Conservation (phyloP, 2,888 invertebrate genomes). For the Tetramorium bicarinatum region DNA sequence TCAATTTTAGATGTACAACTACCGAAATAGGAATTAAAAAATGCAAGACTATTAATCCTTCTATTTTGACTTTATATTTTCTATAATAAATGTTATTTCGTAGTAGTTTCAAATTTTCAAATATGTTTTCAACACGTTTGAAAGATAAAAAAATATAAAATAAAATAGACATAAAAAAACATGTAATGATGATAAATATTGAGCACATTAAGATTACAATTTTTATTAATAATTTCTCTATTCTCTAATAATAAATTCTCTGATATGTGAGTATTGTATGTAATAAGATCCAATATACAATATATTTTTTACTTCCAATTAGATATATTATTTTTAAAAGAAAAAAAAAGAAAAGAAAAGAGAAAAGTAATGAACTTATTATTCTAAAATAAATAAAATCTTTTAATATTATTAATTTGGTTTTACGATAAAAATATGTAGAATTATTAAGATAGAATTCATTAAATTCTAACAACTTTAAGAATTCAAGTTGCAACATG, state of each 20-base stretch:
- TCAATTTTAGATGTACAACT: neutral
- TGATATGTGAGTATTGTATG: neutral
- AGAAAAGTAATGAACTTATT: too few species aligned
- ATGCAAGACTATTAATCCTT: neutral
- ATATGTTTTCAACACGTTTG: neutral
- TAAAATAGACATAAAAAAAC: neutral
- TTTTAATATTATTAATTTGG: neutral
- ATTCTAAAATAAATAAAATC: neutral
- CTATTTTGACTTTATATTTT: neutral
- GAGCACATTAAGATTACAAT: neutral
- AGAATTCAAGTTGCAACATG: neutral
- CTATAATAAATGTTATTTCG: neutral
- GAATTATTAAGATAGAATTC: neutral
- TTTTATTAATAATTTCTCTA: neutral
- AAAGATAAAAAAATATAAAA: neutral
- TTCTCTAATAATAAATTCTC: neutral
- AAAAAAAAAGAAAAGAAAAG: too few species aligned
- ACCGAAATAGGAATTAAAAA: neutral
- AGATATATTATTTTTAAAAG: too few species aligned
- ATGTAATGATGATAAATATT: neutral
- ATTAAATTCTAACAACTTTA: neutral
- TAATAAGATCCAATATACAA: too few species aligned
- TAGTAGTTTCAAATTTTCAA: neutral
- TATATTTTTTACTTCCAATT: too few species aligned
- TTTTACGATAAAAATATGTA: neutral